Percentiles rank a stretch among this genome's conserved stretches.
phyloP scores from a whole-genome alignment of 2,888 invertebrate species.

The Polydrusus tereticollis region DNA sequence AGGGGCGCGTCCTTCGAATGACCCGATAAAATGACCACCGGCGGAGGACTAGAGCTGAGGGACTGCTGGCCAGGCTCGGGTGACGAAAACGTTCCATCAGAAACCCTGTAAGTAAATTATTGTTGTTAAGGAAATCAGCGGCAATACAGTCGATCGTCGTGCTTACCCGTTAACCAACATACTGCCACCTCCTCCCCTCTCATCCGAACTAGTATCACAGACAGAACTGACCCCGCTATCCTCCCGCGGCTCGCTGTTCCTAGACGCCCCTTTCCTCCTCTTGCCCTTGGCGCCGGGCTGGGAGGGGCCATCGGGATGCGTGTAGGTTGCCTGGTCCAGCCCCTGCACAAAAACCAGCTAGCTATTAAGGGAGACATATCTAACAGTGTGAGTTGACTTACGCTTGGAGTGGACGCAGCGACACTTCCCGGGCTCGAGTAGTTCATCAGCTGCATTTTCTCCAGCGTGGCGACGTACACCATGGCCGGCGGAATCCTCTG shows the following conservation, averaged over 20 bases:
- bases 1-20: slow-evolving; percentile 70
- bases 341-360: slow-evolving; percentile 24
- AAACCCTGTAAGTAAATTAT: slow-evolving; percentile 26
- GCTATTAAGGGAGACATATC: too few species aligned
- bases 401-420: slow-evolving; percentile 49
- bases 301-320: background rate
- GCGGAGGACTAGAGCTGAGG: slow-evolving; percentile 69
- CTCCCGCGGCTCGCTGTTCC: slow-evolving; percentile 1
- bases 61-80: slow-evolving; percentile 30
- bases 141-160: too few species aligned
- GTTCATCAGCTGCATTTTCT: slow-evolving; percentile 68
- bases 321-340: background rate
- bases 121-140: too few species aligned
- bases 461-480: slow-evolving; percentile 69
- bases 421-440: slow-evolving; percentile 38
- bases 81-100: slow-evolving; percentile 27
- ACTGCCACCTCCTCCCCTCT: slow-evolving; percentile 13
- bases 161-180: slow-evolving; percentile 39
- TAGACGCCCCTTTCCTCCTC: slow-evolving; percentile 28
- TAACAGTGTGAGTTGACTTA: too few species aligned
- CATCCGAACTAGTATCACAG: slow-evolving; percentile 45
- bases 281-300: slow-evolving; percentile 21
- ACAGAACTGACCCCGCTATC: slow-evolving; percentile 28
- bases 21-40: slow-evolving; percentile 81
- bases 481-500: slow-evolving; percentile 64